Evolutionary conservation across 1,140 invertebrate species (phyloP).

Genomic region (Euwallacea similis): DNA sequence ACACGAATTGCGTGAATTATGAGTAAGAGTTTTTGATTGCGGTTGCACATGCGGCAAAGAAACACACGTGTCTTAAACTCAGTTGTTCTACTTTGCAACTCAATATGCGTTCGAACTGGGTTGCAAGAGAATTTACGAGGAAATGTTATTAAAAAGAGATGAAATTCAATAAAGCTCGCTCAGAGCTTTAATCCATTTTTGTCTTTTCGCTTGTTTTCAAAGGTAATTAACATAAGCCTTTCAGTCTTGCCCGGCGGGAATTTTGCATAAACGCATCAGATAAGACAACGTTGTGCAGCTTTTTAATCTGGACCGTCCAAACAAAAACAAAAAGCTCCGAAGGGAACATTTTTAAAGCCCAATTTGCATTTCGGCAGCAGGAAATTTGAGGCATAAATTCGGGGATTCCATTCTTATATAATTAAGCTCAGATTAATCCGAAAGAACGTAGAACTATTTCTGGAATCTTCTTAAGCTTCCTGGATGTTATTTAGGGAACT

Average conservation of each 20-base stretch:
- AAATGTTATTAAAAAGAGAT: too few relatives aligned
- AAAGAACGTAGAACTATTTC: constrained; percentile 4
- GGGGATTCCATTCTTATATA: background rate
- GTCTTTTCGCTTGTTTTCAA: background rate
- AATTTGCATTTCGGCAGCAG: background rate
- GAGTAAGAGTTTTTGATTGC: too few relatives aligned
- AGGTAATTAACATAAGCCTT: constrained; percentile 3
- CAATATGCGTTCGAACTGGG: too few relatives aligned
- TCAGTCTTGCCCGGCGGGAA: background rate
- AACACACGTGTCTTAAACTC: too few relatives aligned
- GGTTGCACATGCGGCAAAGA: too few relatives aligned
- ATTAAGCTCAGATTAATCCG: background rate
- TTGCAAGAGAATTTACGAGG: too few relatives aligned
- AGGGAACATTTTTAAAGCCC: background rate
- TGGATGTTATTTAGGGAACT: constrained; percentile 11
- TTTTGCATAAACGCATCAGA: constrained; percentile 3
- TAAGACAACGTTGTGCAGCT: background rate
- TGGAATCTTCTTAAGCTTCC: constrained; percentile 5
- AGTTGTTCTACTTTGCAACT: too few relatives aligned
- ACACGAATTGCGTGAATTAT: too few relatives aligned
- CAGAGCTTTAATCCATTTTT: too few relatives aligned
- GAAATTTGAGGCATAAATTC: too few relatives aligned
- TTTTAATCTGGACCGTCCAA: background rate
- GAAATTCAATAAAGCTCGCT: too few relatives aligned
- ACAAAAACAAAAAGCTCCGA: background rate